Evolutionary conservation across 2,797 vertebrate species (phyloP).

Genomic region (Carduelis carduelis): DNA sequence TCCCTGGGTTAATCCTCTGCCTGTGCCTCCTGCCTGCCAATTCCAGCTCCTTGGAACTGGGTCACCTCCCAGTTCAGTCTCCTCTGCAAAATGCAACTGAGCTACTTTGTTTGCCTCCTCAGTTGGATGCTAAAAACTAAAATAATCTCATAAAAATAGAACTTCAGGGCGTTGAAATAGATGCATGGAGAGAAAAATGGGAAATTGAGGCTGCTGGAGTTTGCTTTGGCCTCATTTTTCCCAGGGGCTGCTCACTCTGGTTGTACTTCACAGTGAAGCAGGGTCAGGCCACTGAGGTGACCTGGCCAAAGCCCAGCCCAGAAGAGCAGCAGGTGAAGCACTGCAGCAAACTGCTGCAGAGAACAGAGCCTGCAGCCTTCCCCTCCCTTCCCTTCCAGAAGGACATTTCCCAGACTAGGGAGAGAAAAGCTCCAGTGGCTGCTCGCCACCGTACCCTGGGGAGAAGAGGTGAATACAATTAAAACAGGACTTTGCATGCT

Average conservation of each 20-base stretch:
- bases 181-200: neutral
- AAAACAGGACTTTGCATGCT: neutral
- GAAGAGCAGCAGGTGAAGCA: neutral
- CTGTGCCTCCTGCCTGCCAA: neutral
- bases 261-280: neutral
- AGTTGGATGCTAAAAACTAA: neutral
- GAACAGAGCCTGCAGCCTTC: neutral
- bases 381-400: neutral
- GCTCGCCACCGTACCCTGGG: neutral
- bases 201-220: neutral
- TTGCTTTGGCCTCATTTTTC: neutral
- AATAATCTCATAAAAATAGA: conserved; percentile 20
- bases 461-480: neutral
- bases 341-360: neutral
- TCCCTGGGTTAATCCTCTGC: neutral
- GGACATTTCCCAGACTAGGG: neutral
- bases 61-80: conserved; percentile 34
- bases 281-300: neutral
- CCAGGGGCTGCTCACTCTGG: neutral
- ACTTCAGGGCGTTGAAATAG: neutral
- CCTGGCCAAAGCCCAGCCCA: neutral
- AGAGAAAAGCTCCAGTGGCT: neutral
- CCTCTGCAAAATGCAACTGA: neutral
- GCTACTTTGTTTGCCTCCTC: conserved; percentile 19
- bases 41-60: conserved; percentile 8